Evolutionary conservation across 1,140 invertebrate species (phyloP), one percentile per base, ranked within the genome.

Genomic region (Schlechtendalia chinensis): DNA sequence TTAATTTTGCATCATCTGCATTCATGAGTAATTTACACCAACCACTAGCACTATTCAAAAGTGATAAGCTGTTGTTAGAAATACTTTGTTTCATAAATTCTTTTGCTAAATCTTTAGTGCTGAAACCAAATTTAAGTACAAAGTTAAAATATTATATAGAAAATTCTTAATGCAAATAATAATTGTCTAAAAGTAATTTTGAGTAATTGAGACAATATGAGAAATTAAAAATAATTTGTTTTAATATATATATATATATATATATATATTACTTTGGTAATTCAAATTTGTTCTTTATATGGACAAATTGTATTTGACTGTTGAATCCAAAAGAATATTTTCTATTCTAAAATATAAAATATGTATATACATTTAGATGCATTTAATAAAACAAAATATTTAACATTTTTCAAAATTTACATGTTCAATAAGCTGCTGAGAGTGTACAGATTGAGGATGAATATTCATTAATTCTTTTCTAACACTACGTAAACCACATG

Each of bases 11-110:
- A 19, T 79, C 19, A 19, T 79, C 39, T 14, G 45, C 27, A 19
- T 79, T 79, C 22, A 79, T 45, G 6, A 79, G 75, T 61, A 79
- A 61, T 79, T 79, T 61, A 59, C 22, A 79, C 75, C 75, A 79
- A n/a, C 75, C 75, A 50, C 75, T 61, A 12, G 32, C 27, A 29
- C 47, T 50, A 45, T 17, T 27, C 17, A 79, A 47, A 63, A 61
- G 54, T 50, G 22, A 27, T 4, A 79, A 79, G 19, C 58, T 79
- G n/a, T 79, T 79, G 29, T 79, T 79, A 47, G 58, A 63, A 27
- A 61, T 50, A 29, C 16, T 12, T n/a, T 22, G 58, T 29, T 61
- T 63, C 4, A 79, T 50, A 19, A 61, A 63, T 19, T 16, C 17
- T 27, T 79, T 79, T 63, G 75, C 54, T 79, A 79, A 61, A 63